phyloP scores from a whole-genome alignment of 2,113 vertebrate species.

The Grallaria varia region DNA sequence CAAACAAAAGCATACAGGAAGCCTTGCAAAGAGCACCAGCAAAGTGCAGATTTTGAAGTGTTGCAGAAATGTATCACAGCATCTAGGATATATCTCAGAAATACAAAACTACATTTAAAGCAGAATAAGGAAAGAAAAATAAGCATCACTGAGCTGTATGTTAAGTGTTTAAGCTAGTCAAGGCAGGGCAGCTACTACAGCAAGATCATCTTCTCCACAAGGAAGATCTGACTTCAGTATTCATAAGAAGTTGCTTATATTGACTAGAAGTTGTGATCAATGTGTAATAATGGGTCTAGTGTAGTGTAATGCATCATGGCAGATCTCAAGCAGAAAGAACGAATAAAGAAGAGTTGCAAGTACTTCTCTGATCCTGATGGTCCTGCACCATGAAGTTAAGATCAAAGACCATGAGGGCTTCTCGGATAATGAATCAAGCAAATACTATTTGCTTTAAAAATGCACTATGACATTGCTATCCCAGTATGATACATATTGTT shows the following conservation, averaged over 20 bases:
- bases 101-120: background rate
- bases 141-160: accelerated
- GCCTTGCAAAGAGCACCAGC: background rate
- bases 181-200: background rate
- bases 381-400: background rate
- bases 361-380: background rate
- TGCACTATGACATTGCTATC: background rate
- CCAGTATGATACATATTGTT: background rate
- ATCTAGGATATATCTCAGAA: background rate
- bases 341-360: background rate
- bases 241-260: background rate
- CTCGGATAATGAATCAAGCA: background rate
- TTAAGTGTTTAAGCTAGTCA: background rate
- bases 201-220: background rate
- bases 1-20: background rate
- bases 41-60: background rate
- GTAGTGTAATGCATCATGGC: background rate
- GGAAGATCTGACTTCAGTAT: background rate
- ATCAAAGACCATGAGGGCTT: background rate
- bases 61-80: background rate
- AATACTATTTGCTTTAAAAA: background rate
- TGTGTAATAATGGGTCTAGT: background rate
- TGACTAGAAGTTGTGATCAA: background rate
- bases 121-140: background rate
- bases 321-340: background rate